These are phyloP conservation scores for Myotis yumanensis DNA, from an alignment of 2,113 vertebrate genomes.

Conservation along the genomic window DNA sequence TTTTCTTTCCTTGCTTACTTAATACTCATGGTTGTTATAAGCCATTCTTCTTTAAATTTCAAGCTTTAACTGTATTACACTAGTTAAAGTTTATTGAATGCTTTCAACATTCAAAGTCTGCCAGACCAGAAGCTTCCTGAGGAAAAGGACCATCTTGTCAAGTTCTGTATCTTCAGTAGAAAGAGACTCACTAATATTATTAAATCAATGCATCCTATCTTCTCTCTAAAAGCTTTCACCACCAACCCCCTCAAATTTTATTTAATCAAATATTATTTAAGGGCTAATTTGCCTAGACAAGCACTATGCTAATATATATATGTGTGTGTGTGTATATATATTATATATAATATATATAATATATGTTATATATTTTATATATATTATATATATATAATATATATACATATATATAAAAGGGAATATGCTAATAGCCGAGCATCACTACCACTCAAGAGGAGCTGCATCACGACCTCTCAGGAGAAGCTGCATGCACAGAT, in stretches of 20 bases:
- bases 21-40: background rate
- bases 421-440: no score
- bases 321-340: no score
- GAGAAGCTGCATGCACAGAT: no score
- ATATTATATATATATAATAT: no score
- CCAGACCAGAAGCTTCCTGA: background rate
- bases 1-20: conserved; percentile 9
- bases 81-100: background rate
- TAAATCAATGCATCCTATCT: background rate
- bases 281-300: background rate
- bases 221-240: background rate
- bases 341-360: no score
- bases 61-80: background rate
- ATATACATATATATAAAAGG: no score
- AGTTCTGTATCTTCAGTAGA: background rate
- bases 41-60: background rate
- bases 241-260: background rate
- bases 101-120: background rate
- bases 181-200: background rate
- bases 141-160: background rate
- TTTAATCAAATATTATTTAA: conserved; percentile 34
- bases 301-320: background rate
- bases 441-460: no score
- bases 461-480: no score
- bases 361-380: no score